phyloP scores from a whole-genome alignment of 2,797 vertebrate genomes.

The Hemibagrus guttatus region DNA sequence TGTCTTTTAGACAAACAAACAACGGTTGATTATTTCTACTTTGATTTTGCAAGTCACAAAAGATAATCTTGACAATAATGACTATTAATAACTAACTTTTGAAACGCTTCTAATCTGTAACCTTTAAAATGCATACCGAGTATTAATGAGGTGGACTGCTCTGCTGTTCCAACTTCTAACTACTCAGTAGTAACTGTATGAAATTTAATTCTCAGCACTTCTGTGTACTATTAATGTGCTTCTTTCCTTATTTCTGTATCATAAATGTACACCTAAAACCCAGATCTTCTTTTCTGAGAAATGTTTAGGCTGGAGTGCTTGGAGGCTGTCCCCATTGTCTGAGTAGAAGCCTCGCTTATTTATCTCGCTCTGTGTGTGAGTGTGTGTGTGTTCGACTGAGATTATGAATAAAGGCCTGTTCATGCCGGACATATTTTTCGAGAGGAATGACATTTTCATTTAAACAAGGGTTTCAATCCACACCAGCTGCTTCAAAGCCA shows the following conservation, averaged over 20 bases:
- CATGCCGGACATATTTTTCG: neutral
- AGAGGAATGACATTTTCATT: neutral
- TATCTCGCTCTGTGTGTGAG: constrained; percentile 34
- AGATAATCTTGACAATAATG: neutral
- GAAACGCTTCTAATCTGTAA: neutral
- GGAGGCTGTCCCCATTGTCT: constrained; percentile 49
- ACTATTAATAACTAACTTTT: neutral
- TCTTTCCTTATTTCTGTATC: neutral
- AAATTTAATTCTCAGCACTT: neutral
- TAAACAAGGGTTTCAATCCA: neutral
- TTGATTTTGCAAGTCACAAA: neutral
- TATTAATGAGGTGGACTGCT: neutral
- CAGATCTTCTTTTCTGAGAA: neutral
- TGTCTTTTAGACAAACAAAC: neutral
- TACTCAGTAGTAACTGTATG: neutral
- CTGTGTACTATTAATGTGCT: neutral
- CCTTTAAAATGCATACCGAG: neutral
- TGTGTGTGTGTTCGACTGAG: constrained; percentile 3
- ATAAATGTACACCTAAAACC: neutral
- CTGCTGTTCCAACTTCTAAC: neutral
- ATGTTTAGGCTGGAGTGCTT: neutral
- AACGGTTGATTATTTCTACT: neutral
- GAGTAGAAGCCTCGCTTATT: neutral
- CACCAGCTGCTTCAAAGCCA: neutral
- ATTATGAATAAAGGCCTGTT: neutral